Conservation (phyloP, 2,797 vertebrate genomes). For the Enteromius fasciolatus region DNA sequence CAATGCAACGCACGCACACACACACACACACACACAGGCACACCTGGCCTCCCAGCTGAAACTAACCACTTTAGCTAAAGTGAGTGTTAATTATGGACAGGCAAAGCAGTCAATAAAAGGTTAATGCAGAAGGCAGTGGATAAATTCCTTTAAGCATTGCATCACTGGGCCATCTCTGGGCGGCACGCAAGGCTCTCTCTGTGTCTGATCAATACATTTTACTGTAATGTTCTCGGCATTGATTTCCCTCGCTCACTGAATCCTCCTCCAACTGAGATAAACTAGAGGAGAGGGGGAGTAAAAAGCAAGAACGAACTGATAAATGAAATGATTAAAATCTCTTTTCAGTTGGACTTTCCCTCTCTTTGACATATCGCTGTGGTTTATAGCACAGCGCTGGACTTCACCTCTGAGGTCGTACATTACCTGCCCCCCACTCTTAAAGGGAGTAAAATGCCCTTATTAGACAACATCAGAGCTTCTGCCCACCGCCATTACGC, state of each 20-base stretch:
- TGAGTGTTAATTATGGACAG: slow-evolving; percentile 99
- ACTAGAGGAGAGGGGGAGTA: slow-evolving; percentile 53
- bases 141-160: slow-evolving; percentile 98
- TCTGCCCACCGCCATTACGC: slow-evolving; percentile 80
- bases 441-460: slow-evolving; percentile 79
- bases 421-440: slow-evolving; percentile 80
- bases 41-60: slow-evolving; percentile 75
- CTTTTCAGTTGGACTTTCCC: slow-evolving; percentile 70
- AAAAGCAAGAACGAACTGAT: slow-evolving; percentile 50
- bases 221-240: slow-evolving; percentile 94
- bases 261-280: slow-evolving; percentile 36
- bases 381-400: slow-evolving; percentile 70
- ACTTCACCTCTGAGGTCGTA: slow-evolving; percentile 70
- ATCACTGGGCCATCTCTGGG: slow-evolving; percentile 91
- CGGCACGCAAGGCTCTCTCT: slow-evolving; percentile 84
- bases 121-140: slow-evolving; percentile 99
- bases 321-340: slow-evolving; percentile 81
- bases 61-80: slow-evolving; percentile 99
- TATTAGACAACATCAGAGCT: slow-evolving; percentile 84
- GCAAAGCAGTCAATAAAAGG: slow-evolving; percentile 99
- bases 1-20: slow-evolving; percentile 46
- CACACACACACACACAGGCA: slow-evolving; percentile 28
- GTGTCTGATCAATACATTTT: slow-evolving; percentile 97
- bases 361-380: slow-evolving; percentile 51
- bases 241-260: slow-evolving; percentile 66